Percentiles rank a stretch among this genome's conserved stretches.
Conservation (phyloP, 64 coral and sea anemone genomes). For the Trachythela sp. region DNA sequence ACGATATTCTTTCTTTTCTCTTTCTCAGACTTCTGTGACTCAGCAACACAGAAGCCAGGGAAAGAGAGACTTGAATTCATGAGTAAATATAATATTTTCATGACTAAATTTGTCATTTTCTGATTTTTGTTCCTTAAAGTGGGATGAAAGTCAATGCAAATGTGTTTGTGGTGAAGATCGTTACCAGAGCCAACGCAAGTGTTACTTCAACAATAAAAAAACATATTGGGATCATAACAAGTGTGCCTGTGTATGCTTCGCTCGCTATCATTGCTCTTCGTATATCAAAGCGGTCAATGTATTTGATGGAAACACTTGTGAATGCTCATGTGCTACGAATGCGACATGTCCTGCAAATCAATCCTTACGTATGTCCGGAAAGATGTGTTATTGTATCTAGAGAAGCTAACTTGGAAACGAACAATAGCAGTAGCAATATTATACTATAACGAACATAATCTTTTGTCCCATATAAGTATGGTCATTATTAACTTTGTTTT, state of each 20-base stretch:
- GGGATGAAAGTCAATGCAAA: neutral
- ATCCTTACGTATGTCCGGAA: too few species aligned
- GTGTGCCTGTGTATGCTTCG: neutral
- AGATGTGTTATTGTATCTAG: too few species aligned
- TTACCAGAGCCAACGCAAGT: neutral
- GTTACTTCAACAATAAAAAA: neutral
- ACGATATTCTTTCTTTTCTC: too few species aligned
- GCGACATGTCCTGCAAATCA: neutral
- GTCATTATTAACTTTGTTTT: too few species aligned
- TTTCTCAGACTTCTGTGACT: too few species aligned
- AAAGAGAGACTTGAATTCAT: too few species aligned
- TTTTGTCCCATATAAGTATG: too few species aligned
- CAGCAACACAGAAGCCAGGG: too few species aligned
- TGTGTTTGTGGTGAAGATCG: neutral
- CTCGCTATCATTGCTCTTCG: neutral
- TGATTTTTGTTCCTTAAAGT: neutral
- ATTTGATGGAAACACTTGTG: neutral
- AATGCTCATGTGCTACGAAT: neutral
- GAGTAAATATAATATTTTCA: neutral
- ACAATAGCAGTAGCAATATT: too few species aligned
- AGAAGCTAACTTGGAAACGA: too few species aligned
- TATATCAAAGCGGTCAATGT: neutral
- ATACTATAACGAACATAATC: too few species aligned
- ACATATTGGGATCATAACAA: neutral
- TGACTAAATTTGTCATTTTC: neutral